Percentiles rank a stretch among this genome's conserved stretches.
These are phyloP conservation scores for Brachionus sp. DNA, from an alignment of 1,140 invertebrate genomes.

Conservation along the genomic window DNA sequence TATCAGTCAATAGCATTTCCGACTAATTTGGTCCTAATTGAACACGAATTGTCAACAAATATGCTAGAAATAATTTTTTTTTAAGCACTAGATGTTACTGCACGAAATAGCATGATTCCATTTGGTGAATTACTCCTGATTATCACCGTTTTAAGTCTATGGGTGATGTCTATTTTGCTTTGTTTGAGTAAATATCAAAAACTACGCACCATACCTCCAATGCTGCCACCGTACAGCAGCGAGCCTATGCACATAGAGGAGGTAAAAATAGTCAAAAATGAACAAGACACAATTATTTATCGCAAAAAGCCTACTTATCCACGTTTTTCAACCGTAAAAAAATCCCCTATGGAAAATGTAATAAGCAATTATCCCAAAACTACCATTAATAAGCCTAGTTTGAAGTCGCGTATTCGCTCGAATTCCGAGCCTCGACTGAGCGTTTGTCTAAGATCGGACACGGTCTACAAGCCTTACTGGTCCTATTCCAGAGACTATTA, in stretches of 20 bases:
- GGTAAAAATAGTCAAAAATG: constrained; percentile 28
- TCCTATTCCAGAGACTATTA: not conserved
- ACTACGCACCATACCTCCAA: constrained; percentile 20
- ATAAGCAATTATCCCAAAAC: no score
- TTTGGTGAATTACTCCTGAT: not conserved
- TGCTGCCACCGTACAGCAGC: constrained; percentile 15
- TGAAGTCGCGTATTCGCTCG: not conserved
- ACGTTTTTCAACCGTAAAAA: not conserved
- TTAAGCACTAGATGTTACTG: not conserved
- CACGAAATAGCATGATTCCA: not conserved
- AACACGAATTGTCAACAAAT: not conserved
- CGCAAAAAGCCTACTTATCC: not conserved
- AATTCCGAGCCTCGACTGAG: not conserved
- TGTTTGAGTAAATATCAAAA: constrained; percentile 42
- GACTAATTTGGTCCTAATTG: no score
- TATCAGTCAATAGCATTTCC: no score
- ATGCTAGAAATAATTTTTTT: not conserved
- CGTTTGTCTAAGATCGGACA: not conserved
- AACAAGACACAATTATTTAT: constrained; percentile 34
- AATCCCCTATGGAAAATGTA: not conserved
- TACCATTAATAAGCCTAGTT: not conserved
- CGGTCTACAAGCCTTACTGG: not conserved
- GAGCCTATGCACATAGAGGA: constrained; percentile 43
- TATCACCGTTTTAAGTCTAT: not conserved
- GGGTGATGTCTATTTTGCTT: constrained; percentile 17